phyloP scores from a whole-genome alignment of 2,797 vertebrate genomes.

The Coracias cyanogaster region DNA sequence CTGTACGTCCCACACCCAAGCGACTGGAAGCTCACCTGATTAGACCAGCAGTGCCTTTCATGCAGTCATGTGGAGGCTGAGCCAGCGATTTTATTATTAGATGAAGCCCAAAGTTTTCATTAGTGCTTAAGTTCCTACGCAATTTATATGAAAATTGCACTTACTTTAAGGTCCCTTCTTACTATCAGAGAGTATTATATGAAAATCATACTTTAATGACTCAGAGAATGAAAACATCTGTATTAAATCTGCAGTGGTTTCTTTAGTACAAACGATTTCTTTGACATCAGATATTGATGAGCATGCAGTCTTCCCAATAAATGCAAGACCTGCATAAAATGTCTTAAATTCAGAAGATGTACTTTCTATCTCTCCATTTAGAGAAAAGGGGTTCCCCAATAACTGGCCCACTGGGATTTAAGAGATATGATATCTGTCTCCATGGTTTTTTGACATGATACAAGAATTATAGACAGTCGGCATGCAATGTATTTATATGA shows the following conservation, averaged over 20 bases:
- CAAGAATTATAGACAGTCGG: slow-evolving; percentile 17
- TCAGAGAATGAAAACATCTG: slow-evolving; percentile 41
- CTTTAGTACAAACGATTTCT: slow-evolving; percentile 13
- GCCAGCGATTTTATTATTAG: neutral
- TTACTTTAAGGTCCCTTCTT: slow-evolving; percentile 1
- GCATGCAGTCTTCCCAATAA: neutral
- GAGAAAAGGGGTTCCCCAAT: slow-evolving; percentile 8
- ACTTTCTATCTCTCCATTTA: neutral
- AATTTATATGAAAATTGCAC: slow-evolving; percentile 12
- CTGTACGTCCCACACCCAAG: neutral
- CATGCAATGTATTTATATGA: slow-evolving; percentile 34
- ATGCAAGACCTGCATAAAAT: slow-evolving; percentile 4
- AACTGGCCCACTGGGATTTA: neutral
- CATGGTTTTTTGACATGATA: neutral
- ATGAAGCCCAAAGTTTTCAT: neutral
- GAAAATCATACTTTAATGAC: slow-evolving; percentile 11
- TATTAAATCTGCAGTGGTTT: slow-evolving; percentile 11
- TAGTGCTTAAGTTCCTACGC: neutral
- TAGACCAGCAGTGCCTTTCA: neutral
- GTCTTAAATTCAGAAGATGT: neutral
- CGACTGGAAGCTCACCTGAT: neutral
- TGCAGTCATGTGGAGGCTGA: neutral
- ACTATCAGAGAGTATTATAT: neutral
- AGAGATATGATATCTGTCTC: neutral
- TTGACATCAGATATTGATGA: slow-evolving; percentile 40